Conservation (phyloP, 1,140 invertebrate genomes). For the Nasonia vitripennis region DNA sequence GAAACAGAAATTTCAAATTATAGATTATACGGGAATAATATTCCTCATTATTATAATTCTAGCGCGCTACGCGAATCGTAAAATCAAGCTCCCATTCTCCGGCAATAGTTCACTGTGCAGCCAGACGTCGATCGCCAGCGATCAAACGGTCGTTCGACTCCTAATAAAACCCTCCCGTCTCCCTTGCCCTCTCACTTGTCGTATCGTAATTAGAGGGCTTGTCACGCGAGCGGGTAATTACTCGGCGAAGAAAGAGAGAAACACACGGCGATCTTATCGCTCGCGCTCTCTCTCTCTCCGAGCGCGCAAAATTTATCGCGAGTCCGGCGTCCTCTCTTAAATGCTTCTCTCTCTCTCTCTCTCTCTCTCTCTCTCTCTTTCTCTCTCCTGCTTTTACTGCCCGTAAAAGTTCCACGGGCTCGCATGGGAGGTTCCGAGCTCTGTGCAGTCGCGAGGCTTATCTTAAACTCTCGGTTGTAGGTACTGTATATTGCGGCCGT, state of each 20-base stretch:
- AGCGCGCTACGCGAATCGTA: too few relatives aligned
- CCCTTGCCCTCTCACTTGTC: too few relatives aligned
- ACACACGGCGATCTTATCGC: constrained; percentile 2
- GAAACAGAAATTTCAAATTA: too few relatives aligned
- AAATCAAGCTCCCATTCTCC: too few relatives aligned
- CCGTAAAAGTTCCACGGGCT: constrained; percentile 12
- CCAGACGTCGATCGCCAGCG: neutral
- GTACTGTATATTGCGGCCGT: neutral
- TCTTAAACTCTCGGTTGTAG: neutral
- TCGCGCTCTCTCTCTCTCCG: neutral
- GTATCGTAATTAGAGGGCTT: constrained; percentile 14
- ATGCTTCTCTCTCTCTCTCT: constrained; percentile 27
- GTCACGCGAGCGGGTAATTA: constrained; percentile 29
- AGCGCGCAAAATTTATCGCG: neutral
- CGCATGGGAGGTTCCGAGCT: constrained; percentile 2
- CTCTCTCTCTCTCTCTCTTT: neutral
- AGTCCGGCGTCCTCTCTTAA: neutral
- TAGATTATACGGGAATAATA: too few relatives aligned
- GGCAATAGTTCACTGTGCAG: too few relatives aligned
- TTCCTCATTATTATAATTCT: too few relatives aligned
- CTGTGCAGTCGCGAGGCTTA: neutral
- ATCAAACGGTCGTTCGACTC: neutral
- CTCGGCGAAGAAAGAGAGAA: neutral
- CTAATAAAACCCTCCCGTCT: neutral
- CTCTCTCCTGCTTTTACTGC: constrained; percentile 1